Percentiles rank a stretch among this genome's conserved stretches.
Evolutionary conservation across 2,113 vertebrate species (phyloP).

Genomic region (Semicossyphus pulcher): DNA sequence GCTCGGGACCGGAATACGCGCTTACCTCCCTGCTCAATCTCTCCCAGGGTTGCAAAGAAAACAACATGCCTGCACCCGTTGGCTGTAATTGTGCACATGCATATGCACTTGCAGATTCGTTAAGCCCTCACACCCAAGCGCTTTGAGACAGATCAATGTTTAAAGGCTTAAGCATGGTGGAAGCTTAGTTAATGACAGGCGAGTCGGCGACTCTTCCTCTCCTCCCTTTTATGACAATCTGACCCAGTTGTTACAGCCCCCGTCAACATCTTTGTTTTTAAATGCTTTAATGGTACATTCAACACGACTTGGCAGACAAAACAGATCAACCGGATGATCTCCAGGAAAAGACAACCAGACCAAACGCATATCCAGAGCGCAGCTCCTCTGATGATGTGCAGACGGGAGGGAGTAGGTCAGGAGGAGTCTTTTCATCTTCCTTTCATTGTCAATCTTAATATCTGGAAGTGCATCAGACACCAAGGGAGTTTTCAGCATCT

Average conservation of each 20-base stretch:
- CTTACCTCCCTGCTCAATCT: constrained; percentile 44
- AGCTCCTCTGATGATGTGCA: constrained; percentile 29
- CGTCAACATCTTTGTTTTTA: constrained; percentile 14
- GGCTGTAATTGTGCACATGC: constrained; percentile 50
- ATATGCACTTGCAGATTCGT: constrained; percentile 43
- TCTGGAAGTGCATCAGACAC: constrained; percentile 34
- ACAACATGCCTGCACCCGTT: constrained; percentile 41
- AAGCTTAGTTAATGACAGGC: constrained; percentile 52
- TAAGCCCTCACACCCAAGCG: constrained; percentile 35
- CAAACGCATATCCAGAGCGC: constrained; percentile 31
- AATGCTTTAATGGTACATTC: constrained; percentile 25
- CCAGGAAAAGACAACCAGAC: constrained; percentile 29
- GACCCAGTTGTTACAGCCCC: constrained; percentile 38
- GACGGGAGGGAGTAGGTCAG: neutral
- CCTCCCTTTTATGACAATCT: constrained; percentile 34
- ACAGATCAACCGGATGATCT: constrained; percentile 35
- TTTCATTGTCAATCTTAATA: constrained; percentile 6
- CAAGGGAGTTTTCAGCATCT: neutral
- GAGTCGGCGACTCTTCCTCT: constrained; percentile 23
- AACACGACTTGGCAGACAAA: constrained; percentile 34
- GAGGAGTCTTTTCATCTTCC: neutral
- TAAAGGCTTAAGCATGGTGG: constrained; percentile 52
- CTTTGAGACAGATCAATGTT: constrained; percentile 59
- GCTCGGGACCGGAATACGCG: constrained; percentile 31
- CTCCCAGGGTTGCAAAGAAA: constrained; percentile 46